These are phyloP conservation scores for Eilema sororculum DNA, from an alignment of 2,888 invertebrate species.

Conservation along the genomic window DNA sequence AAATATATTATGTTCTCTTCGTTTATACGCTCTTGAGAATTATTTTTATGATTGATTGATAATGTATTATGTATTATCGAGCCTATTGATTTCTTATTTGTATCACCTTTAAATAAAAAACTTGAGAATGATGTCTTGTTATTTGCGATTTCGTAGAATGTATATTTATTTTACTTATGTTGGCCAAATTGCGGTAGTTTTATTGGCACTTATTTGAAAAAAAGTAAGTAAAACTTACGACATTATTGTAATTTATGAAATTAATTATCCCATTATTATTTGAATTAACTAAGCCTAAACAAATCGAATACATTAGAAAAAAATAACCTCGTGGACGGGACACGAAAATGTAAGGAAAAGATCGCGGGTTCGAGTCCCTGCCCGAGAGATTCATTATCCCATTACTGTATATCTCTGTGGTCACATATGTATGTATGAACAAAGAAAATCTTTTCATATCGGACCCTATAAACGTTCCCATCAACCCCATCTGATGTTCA, in stretches of 20 bases:
- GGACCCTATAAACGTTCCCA: constrained; percentile 4
- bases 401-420: not conserved
- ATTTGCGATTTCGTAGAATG: not conserved
- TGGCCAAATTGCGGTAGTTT: no score
- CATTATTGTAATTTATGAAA: not conserved
- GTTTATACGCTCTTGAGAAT: constrained; percentile 21
- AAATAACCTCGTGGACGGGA: no score
- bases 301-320: no score
- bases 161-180: not conserved
- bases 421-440: not conserved
- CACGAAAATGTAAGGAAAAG: no score
- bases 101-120: not conserved
- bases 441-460: constrained; percentile 3
- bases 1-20: constrained; percentile 24
- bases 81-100: not conserved
- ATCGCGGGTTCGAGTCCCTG: no score
- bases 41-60: not conserved
- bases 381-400: no score
- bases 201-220: no score
- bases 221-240: not conserved
- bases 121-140: not conserved
- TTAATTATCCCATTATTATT: not conserved
- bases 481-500: constrained; percentile 18
- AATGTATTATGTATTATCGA: not conserved
- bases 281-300: no score